A percentile compares a stretch with the other conserved stretches of the same genome.
Evolutionary conservation across 1,140 invertebrate species (phyloP).

Genomic region (Aphaenogaster ashmeadi): DNA sequence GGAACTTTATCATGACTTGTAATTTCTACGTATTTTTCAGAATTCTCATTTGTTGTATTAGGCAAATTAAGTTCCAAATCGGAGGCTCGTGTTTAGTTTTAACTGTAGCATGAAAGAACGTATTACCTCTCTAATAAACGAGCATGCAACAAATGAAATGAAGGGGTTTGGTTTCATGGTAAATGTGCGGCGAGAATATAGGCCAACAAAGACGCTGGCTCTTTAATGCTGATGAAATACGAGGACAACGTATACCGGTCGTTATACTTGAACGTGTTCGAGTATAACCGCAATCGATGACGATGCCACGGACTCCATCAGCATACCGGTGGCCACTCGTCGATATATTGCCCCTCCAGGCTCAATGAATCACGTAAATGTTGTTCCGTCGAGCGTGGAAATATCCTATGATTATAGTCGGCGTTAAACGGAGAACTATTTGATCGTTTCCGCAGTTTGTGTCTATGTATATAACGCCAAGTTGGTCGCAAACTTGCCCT

Average conservation of each 20-base stretch:
- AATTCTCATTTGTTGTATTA: not conserved
- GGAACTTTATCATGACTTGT: conserved; percentile 31
- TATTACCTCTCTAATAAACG: not conserved
- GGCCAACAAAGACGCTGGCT: conserved; percentile 40
- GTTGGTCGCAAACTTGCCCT: not conserved
- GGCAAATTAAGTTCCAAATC: not conserved
- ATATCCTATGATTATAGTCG: conserved; percentile 46
- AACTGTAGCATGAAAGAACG: not conserved
- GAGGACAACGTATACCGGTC: conserved; percentile 42
- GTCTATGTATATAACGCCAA: conserved; percentile 6
- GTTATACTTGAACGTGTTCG: conserved; percentile 47
- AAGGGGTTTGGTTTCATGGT: not conserved
- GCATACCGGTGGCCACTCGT: conserved; percentile 55
- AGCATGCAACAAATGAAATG: not conserved
- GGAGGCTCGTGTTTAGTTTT: not conserved
- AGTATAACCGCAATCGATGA: conserved; percentile 65
- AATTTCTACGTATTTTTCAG: not conserved
- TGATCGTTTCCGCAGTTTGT: conserved; percentile 39
- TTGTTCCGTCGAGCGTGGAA: conserved; percentile 49
- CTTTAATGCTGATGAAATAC: conserved; percentile 62
- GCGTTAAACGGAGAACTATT: conserved; percentile 34
- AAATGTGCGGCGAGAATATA: conserved; percentile 23
- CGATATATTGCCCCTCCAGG: conserved; percentile 47
- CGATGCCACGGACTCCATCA: conserved; percentile 66
- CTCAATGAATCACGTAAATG: conserved; percentile 60